Conservation (phyloP, 2,888 invertebrate species). For the Tillus elongatus region DNA sequence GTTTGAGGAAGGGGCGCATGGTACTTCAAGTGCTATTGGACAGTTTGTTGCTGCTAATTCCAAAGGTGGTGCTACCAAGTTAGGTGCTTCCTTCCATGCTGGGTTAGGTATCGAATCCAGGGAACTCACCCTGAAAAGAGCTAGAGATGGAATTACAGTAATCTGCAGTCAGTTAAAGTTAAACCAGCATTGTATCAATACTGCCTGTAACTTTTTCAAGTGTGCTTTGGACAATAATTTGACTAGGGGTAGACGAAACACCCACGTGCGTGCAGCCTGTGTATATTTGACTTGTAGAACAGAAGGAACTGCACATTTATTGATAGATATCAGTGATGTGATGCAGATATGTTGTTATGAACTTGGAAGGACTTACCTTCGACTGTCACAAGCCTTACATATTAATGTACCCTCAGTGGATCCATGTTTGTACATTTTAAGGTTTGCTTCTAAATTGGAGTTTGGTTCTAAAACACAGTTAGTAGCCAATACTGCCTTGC, state of each 20-base stretch:
- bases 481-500: slow-evolving; percentile 87
- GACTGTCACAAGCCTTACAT: slow-evolving; percentile 78
- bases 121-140: slow-evolving; percentile 84
- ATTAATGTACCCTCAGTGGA: slow-evolving; percentile 89
- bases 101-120: slow-evolving; percentile 82
- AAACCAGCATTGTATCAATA: slow-evolving; percentile 86
- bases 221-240: slow-evolving; percentile 75
- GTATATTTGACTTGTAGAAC: slow-evolving; percentile 94
- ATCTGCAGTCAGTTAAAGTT: slow-evolving; percentile 80
- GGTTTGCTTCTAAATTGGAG: slow-evolving; percentile 89
- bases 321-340: slow-evolving; percentile 97
- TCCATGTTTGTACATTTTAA: slow-evolving; percentile 90
- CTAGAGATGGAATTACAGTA: slow-evolving; percentile 72
- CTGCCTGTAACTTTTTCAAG: slow-evolving; percentile 88
- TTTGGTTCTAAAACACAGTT: slow-evolving; percentile 89
- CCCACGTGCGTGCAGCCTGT: slow-evolving; percentile 92
- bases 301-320: slow-evolving; percentile 88
- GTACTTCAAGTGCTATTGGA: slow-evolving; percentile 80
- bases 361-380: slow-evolving; percentile 85
- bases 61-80: slow-evolving; percentile 72
- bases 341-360: slow-evolving; percentile 94
- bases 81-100: slow-evolving; percentile 71
- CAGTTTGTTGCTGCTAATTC: slow-evolving; percentile 90
- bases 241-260: slow-evolving; percentile 83
- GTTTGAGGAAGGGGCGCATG: slow-evolving; percentile 87